Evolutionary conservation across 1,140 invertebrate species (phyloP).

Genomic region (Drosophila sulfurigaster): DNA sequence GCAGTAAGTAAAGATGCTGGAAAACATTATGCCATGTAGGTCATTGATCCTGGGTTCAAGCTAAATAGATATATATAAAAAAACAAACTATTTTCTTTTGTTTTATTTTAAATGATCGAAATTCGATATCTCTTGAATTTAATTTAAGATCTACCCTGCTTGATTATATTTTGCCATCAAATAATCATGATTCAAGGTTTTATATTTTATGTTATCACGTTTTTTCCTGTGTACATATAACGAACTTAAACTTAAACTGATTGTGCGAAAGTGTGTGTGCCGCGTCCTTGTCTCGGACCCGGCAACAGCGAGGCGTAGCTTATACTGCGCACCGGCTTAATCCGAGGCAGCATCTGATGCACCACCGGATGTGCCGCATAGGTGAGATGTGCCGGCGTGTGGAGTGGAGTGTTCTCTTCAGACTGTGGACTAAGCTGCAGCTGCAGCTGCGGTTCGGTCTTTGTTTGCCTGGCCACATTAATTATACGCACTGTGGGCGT

Average conservation of each 20-base stretch:
- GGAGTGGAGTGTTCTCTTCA: background rate
- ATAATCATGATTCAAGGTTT: too few relatives aligned
- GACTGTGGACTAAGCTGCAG: conserved; percentile 1
- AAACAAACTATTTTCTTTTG: too few relatives aligned
- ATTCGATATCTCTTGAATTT: too few relatives aligned
- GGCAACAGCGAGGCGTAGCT: conserved; percentile 59
- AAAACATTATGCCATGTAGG: too few relatives aligned
- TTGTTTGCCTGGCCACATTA: conserved; percentile 1
- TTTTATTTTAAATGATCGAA: too few relatives aligned
- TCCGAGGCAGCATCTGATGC: conserved; percentile 70
- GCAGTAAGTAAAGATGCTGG: too few relatives aligned
- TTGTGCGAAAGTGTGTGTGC: conserved; percentile 17
- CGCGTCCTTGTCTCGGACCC: conserved; percentile 36
- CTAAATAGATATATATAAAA: too few relatives aligned
- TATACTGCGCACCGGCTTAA: conserved; percentile 70
- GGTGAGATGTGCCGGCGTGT: conserved; percentile 75
- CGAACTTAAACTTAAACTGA: conserved; percentile 27
- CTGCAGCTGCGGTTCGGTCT: background rate
- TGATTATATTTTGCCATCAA: too few relatives aligned
- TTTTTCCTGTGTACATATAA: background rate
- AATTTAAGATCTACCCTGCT: too few relatives aligned
- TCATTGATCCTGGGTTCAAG: too few relatives aligned
- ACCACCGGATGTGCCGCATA: conserved; percentile 71
- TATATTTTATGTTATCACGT: too few relatives aligned
- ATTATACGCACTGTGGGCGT: conserved; percentile 48